phyloP scores from a whole-genome alignment of 1,140 invertebrate species.

The Nephotettix cincticeps region DNA sequence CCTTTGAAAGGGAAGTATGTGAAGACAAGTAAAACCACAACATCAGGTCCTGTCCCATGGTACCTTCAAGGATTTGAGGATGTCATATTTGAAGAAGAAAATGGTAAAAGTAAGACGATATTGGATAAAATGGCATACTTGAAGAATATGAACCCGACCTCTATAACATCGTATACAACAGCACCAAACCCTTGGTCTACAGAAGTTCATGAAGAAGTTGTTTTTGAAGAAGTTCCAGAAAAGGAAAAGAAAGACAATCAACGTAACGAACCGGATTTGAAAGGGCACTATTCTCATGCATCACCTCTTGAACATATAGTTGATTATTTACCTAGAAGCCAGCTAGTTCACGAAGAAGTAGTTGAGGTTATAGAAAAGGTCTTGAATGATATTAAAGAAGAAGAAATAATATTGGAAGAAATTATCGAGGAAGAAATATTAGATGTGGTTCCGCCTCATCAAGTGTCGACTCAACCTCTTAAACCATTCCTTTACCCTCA shows the following conservation, averaged over 20 bases:
- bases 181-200: constrained; percentile 13
- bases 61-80: constrained; percentile 10
- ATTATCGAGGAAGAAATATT: background rate
- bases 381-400: background rate
- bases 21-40: constrained; percentile 11
- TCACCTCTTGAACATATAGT: background rate
- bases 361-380: background rate
- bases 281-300: background rate
- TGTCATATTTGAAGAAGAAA: constrained; percentile 18
- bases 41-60: constrained; percentile 1
- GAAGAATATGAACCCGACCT: background rate
- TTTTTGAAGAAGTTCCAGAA: constrained; percentile 2
- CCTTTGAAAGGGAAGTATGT: background rate
- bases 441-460: background rate
- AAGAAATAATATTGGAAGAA: background rate
- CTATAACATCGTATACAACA: constrained; percentile 1
- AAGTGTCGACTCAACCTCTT: background rate
- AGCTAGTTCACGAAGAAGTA: background rate
- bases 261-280: background rate
- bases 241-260: background rate
- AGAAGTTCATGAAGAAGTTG: constrained; percentile 14
- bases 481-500: background rate
- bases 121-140: constrained; percentile 12
- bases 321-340: background rate
- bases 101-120: constrained; percentile 1